Conservation (phyloP, 2,113 vertebrate genomes). For the Thunnus thynnus region DNA sequence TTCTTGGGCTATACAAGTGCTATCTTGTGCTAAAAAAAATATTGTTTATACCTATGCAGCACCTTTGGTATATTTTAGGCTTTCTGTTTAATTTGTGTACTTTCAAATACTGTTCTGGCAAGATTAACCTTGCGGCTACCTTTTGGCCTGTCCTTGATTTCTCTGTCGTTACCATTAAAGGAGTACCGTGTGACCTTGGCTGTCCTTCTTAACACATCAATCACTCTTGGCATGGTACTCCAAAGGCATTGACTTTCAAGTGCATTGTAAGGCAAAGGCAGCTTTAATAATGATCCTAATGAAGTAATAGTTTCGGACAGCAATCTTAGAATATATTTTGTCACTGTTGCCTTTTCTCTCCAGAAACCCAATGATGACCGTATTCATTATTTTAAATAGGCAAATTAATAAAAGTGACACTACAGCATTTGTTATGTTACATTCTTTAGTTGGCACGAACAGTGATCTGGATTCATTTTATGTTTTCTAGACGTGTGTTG, state of each 20-base stretch:
- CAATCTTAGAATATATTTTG: neutral
- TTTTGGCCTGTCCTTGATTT: slow-evolving; percentile 32
- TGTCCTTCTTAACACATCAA: slow-evolving; percentile 12
- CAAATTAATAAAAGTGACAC: neutral
- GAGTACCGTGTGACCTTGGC: neutral
- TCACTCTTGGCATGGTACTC: slow-evolving; percentile 14
- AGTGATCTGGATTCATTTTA: neutral
- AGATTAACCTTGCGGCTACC: neutral
- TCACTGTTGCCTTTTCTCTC: neutral
- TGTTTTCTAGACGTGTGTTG: neutral
- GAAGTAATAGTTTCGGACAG: neutral
- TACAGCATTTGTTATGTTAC: neutral
- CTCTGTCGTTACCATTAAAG: neutral
- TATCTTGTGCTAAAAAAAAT: no score
- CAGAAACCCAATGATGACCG: neutral
- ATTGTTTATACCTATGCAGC: no score
- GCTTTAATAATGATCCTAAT: slow-evolving; percentile 40
- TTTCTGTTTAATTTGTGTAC: neutral
- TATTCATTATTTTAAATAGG: neutral
- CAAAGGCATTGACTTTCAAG: slow-evolving; percentile 13
- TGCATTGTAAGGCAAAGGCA: neutral
- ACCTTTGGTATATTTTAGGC: no score
- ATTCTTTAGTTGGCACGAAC: no score
- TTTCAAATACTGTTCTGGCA: neutral
- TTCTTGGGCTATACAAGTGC: no score